Percentiles rank a stretch among this genome's conserved stretches.
Conservation (phyloP, 2,113 vertebrate species). For the Amblyornis subalaris region DNA sequence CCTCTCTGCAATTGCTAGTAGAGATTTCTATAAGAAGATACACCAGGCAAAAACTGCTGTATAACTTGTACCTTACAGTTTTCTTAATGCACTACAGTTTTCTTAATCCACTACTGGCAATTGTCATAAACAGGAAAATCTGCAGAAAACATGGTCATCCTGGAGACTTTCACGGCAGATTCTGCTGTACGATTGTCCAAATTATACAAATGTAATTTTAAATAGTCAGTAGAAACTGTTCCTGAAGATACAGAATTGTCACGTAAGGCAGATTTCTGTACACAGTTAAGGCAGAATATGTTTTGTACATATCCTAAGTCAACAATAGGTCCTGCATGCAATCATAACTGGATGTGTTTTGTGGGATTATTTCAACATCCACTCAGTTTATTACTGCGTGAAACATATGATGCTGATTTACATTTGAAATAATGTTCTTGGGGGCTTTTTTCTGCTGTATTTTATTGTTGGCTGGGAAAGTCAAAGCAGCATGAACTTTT, state of each 20-base stretch:
- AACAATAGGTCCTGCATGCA: background rate
- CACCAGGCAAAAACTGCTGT: background rate
- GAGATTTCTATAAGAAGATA: background rate
- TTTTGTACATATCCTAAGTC: background rate
- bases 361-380: background rate
- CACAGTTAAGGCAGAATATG: background rate
- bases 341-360: background rate
- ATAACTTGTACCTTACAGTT: background rate
- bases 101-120: background rate
- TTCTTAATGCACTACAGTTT: background rate
- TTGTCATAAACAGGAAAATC: background rate
- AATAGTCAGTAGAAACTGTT: background rate
- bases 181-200: background rate
- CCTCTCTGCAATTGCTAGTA: background rate
- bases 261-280: background rate
- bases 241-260: background rate
- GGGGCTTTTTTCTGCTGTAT: background rate
- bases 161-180: background rate
- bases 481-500: background rate
- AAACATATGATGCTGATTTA: background rate
- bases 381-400: background rate
- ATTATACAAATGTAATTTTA: background rate
- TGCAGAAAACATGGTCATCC: background rate
- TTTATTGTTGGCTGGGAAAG: background rate
- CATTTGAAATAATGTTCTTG: background rate